These are phyloP conservation scores for Lutjanus erythropterus DNA, from an alignment of 2,113 vertebrate species.

Conservation along the genomic window DNA sequence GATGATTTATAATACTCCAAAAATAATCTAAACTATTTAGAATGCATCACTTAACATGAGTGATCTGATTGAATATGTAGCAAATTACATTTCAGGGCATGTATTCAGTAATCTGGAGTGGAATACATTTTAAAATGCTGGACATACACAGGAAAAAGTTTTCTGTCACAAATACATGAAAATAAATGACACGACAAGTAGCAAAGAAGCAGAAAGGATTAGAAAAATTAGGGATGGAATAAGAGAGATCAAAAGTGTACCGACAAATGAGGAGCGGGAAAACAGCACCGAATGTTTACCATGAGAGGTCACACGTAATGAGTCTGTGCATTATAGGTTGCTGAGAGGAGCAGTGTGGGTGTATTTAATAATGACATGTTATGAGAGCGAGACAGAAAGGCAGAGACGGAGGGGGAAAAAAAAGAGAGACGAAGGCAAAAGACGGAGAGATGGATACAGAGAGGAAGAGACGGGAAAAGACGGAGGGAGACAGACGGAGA, in stretches of 20 bases:
- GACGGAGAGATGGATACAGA: conserved; percentile 13
- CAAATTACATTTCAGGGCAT: no score
- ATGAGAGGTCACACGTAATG: conserved; percentile 49
- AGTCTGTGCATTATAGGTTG: conserved; percentile 35
- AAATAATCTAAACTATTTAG: no score
- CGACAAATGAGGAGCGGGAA: not conserved
- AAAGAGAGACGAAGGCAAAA: not conserved
- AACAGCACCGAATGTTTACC: conserved; percentile 29
- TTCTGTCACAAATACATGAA: not conserved
- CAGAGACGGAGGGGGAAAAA: not conserved
- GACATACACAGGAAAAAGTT: not conserved
- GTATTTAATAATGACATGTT: conserved; percentile 62
- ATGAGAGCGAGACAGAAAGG: conserved; percentile 2
- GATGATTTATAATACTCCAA: no score
- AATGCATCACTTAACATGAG: no score
- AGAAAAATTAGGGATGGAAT: not conserved
- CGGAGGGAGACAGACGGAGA: conserved; percentile 9
- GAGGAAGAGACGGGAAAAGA: conserved; percentile 5
- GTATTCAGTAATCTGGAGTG: no score
- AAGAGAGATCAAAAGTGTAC: not conserved
- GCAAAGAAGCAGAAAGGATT: not conserved
- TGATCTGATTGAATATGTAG: no score
- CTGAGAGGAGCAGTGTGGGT: conserved; percentile 57
- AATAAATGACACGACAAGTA: not conserved
- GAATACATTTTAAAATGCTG: no score